Conservation (phyloP, 1,140 invertebrate genomes). For the Branchinecta lindahli region DNA sequence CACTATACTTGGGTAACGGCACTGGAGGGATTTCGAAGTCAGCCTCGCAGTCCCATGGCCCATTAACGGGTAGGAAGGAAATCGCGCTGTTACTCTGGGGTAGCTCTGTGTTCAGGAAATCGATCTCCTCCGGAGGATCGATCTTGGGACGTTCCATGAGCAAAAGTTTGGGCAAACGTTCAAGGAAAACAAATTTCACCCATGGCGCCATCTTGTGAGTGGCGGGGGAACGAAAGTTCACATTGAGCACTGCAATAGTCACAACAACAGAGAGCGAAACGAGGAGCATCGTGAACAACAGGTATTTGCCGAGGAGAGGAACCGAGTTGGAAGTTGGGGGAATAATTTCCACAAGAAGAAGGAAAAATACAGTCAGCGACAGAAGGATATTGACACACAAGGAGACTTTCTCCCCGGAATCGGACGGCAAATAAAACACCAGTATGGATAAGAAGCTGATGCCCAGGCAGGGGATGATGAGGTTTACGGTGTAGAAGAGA, state of each 20-base stretch:
- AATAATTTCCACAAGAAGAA: conserved; percentile 93
- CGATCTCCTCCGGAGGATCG: conserved; percentile 19
- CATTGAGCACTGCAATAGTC: conserved; percentile 93
- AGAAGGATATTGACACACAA: conserved; percentile 96
- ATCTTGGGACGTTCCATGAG: conserved; percentile 56
- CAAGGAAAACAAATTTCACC: conserved; percentile 74
- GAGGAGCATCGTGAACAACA: conserved; percentile 97
- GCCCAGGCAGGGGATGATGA: conserved; percentile 89
- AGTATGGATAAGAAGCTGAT: conserved; percentile 93
- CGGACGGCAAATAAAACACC: conserved; percentile 96
- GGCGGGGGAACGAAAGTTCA: conserved; percentile 93
- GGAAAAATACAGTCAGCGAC: conserved; percentile 96
- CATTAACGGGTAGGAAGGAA: neutral
- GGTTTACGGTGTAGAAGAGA: conserved; percentile 91
- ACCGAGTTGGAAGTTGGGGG: conserved; percentile 97
- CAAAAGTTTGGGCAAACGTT: conserved; percentile 67
- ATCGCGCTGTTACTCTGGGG: neutral
- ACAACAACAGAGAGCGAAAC: conserved; percentile 95
- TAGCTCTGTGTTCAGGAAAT: neutral
- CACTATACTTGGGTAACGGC: conserved; percentile 21
- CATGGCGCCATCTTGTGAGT: conserved; percentile 87
- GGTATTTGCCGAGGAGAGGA: conserved; percentile 91
- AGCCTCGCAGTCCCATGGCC: conserved; percentile 23
- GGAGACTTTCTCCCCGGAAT: conserved; percentile 67
- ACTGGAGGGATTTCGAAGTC: conserved; percentile 46